A percentile compares a stretch with the other conserved stretches of the same genome.
phyloP scores from a whole-genome alignment of 2,888 invertebrate genomes.

The Chloroclysta siterata region DNA sequence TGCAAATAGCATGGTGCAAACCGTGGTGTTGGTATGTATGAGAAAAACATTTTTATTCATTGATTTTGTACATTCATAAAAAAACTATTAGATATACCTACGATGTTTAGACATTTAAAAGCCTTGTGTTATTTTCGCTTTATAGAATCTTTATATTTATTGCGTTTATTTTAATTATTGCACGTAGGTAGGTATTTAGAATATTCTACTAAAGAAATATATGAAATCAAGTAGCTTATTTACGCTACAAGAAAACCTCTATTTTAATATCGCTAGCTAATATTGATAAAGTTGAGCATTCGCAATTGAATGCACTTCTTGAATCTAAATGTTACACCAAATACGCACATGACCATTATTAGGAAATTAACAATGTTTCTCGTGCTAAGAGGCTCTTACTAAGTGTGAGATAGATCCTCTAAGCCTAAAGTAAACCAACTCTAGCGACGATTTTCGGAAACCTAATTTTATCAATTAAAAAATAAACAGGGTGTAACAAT shows the following conservation, averaged over 20 bases:
- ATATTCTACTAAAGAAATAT: constrained; percentile 16
- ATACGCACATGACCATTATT: constrained; percentile 3
- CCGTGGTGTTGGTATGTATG: constrained; percentile 5
- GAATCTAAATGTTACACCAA: neutral
- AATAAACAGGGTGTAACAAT: neutral
- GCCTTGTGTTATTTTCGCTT: constrained; percentile 31
- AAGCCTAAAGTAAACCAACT: too few species aligned
- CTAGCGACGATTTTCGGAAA: neutral
- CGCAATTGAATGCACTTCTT: constrained; percentile 5
- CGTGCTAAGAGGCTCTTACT: neutral
- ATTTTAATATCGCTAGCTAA: constrained; percentile 16
- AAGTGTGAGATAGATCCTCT: neutral
- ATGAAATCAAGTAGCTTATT: constrained; percentile 23
- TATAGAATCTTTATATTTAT: constrained; percentile 22
- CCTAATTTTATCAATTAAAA: neutral
- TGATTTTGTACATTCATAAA: constrained; percentile 21
- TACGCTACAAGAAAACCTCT: constrained; percentile 22
- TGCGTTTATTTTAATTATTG: constrained; percentile 29
- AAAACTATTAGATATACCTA: constrained; percentile 20
- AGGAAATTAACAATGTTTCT: neutral
- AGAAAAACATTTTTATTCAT: constrained; percentile 25
- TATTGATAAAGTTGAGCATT: constrained; percentile 7
- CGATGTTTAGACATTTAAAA: constrained; percentile 30
- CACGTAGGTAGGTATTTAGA: constrained; percentile 21
- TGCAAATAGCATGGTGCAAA: constrained; percentile 16